Evolutionary conservation across 2,888 invertebrate species (phyloP), one percentile per base, ranked within the genome.

Genomic region (Deilephila elpenor): DNA sequence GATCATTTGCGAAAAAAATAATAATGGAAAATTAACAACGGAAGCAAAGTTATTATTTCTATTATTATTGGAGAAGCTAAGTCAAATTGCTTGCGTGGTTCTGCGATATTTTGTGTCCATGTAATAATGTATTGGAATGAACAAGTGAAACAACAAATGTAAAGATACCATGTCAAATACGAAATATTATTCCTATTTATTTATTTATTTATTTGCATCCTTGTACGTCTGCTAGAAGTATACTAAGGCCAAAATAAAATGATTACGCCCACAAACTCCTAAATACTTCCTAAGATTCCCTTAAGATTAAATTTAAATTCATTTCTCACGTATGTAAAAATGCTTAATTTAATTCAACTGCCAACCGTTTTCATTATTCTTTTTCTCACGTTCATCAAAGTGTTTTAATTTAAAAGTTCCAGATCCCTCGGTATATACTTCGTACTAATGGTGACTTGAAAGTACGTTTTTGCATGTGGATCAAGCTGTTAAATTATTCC

Each of bases 1-100:
- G 91, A 91, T 92, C 90, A 91, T 91, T 91, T 91, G 86, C 82
- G 84, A 87, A 87, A 90, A 89, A 89, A 88, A 32, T 25, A 88
- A 88, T 86, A 79, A 82, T 74, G 73, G 74, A 76, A 81, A 82
- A 78, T 56, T 56, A 56, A 67, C 51, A 67, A 67, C 64, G 44
- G 64, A 64, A 14, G 14, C 56, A n/a, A 64, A 25, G 17, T n/a
- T 62, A n/a, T 32, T 2, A 60, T 44, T 60, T n/a, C 37, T 14
- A 51, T 51, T 62, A 34, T 62, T 25, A 25, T 44, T n/a, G 20
- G 0, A 20, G 20, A 20, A 37, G 8, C 14, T 20, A 37, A 20
- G 25, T 17, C 44, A 44, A 44, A 44, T 44, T 44, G 44, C 0
- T 44, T 44, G 14, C 44, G 44, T 44, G 44, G 44, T 44, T 44